phyloP scores from a whole-genome alignment of 2,113 vertebrate genomes.

The Pitta sordida region DNA sequence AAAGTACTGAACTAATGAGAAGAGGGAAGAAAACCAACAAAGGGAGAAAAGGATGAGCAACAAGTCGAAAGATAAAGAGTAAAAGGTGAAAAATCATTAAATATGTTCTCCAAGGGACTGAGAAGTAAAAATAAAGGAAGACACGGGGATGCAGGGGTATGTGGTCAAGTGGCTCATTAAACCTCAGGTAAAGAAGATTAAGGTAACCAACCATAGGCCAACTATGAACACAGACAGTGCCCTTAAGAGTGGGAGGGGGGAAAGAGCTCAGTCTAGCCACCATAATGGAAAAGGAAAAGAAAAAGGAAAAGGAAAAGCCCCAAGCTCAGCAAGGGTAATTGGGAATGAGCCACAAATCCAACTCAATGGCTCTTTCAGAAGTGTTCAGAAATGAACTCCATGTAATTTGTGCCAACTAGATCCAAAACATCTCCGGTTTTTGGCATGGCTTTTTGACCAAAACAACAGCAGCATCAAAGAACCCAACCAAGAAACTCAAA shows the following conservation, averaged over 20 bases:
- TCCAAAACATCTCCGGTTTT: not conserved
- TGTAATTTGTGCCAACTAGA: not conserved
- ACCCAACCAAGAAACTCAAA: not conserved
- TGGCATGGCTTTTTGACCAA: not conserved
- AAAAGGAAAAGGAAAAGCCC: not conserved
- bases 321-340: not conserved
- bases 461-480: not conserved
- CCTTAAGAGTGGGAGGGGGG: not conserved
- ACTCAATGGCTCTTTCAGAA: not conserved
- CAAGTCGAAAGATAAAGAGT: not conserved
- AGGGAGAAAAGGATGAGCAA: not conserved
- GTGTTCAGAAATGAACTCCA: not conserved
- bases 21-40: not conserved
- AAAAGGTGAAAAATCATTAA: not conserved
- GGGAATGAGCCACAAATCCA: fast-evolving
- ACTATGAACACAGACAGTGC: not conserved
- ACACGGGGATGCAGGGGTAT: not conserved
- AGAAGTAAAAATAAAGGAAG: not conserved
- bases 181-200: not conserved
- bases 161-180: not conserved
- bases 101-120: not conserved
- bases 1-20: not conserved
- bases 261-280: not conserved
- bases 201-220: not conserved
- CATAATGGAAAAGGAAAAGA: not conserved